phyloP scores from a whole-genome alignment of 2,888 invertebrate genomes.

The Empis stercorea region DNA sequence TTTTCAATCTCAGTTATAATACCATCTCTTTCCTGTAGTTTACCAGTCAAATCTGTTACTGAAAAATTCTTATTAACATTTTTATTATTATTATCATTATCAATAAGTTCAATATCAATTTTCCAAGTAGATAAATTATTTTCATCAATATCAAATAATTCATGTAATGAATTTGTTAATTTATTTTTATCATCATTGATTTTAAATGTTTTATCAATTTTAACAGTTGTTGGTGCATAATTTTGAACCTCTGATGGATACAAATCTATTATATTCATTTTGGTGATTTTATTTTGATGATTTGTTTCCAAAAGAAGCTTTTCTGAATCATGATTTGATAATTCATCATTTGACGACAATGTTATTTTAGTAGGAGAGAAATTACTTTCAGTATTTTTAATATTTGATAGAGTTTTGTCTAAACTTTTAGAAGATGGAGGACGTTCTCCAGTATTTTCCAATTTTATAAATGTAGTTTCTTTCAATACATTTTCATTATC shows the following conservation, averaged over 20 bases:
- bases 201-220: slow-evolving; percentile 10
- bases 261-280: slow-evolving; percentile 31
- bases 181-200: slow-evolving; percentile 15
- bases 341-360: too few species aligned
- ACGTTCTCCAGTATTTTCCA: slow-evolving; percentile 15
- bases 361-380: neutral
- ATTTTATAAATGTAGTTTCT: slow-evolving; percentile 14
- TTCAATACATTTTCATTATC: slow-evolving; percentile 13
- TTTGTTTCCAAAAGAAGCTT: slow-evolving; percentile 2
- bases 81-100: slow-evolving; percentile 8
- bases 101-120: slow-evolving; percentile 15
- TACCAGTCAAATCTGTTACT: slow-evolving; percentile 13
- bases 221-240: neutral
- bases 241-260: slow-evolving; percentile 25
- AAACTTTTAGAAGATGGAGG: slow-evolving; percentile 12
- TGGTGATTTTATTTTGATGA: slow-evolving; percentile 11
- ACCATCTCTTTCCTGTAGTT: slow-evolving; percentile 33
- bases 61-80: slow-evolving; percentile 1
- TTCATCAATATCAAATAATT: slow-evolving; percentile 6
- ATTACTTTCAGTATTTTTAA: neutral
- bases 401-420: slow-evolving; percentile 4
- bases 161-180: slow-evolving; percentile 12
- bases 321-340: too few species aligned
- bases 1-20: slow-evolving; percentile 35
- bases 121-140: slow-evolving; percentile 14